Evolutionary conservation across 37 sponge, comb jelly and placozoan species (phyloP).

Genomic region (Eunapius fragilis): DNA sequence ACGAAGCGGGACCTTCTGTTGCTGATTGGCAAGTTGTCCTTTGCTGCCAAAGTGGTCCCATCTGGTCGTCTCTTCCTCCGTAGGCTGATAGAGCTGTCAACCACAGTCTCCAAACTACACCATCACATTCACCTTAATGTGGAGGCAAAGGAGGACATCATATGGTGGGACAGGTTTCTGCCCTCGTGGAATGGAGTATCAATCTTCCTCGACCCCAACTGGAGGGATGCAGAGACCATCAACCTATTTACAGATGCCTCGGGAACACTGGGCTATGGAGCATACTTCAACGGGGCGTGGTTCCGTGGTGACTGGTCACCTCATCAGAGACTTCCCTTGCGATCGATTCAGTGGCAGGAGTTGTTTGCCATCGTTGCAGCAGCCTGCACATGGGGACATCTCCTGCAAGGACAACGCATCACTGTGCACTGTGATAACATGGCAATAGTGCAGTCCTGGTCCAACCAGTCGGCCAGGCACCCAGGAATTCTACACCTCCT

Average conservation of each 20-base stretch:
- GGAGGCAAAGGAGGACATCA: neutral
- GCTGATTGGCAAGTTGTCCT: constrained; percentile 19
- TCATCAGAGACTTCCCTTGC: neutral
- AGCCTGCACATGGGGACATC: constrained; percentile 11
- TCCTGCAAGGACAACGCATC: neutral
- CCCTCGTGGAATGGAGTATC: constrained; percentile 25
- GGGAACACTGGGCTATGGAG: constrained; percentile 34
- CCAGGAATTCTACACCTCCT: constrained; percentile 7
- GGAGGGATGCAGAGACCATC: constrained; percentile 15
- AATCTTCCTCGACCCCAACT: neutral
- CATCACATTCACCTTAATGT: neutral
- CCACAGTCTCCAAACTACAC: neutral
- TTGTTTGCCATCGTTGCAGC: constrained; percentile 24
- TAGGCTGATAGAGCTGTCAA: constrained; percentile 20
- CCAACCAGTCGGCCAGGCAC: neutral
- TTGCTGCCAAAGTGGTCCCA: constrained; percentile 25
- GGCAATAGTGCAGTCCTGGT: constrained; percentile 12
- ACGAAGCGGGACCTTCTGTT: constrained; percentile 12
- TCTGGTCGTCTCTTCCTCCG: constrained; percentile 19
- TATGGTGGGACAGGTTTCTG: constrained; percentile 32
- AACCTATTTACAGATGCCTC: constrained; percentile 37
- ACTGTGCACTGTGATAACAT: constrained; percentile 29
- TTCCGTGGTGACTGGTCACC: constrained; percentile 33
- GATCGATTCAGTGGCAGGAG: constrained; percentile 7
- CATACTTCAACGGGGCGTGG: constrained; percentile 27